phyloP scores from a whole-genome alignment of 2,113 vertebrate genomes.

The Grallaria varia region DNA sequence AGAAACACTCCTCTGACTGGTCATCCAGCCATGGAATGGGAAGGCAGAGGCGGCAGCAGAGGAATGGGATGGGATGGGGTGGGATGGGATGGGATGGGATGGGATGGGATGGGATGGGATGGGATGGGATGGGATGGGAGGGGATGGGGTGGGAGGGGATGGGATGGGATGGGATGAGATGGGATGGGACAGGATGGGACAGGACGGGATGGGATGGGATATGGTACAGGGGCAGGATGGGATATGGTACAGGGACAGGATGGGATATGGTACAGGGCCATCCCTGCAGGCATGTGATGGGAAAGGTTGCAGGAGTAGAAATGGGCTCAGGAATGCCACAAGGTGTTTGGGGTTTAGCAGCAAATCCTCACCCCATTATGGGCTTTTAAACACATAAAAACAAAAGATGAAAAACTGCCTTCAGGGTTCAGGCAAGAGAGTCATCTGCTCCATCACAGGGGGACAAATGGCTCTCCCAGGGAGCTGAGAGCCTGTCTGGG shows the following conservation, averaged over 20 bases:
- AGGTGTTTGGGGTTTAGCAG: background rate
- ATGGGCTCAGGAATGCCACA: background rate
- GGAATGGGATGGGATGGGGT: background rate
- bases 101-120: too few species aligned
- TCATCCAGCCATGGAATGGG: background rate
- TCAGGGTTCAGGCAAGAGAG: background rate
- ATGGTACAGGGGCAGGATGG: background rate
- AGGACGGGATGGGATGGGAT: background rate
- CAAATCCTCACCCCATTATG: background rate
- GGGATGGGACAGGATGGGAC: background rate
- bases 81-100: too few species aligned
- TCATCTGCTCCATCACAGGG: background rate
- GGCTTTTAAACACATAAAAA: background rate
- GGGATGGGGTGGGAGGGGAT: too few species aligned
- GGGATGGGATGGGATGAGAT: background rate
- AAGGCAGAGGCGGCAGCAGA: background rate
- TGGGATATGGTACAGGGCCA: too few species aligned
- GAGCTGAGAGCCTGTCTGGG: rapidly evolving
- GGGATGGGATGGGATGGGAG: background rate
- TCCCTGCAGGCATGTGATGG: background rate
- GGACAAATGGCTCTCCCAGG: background rate
- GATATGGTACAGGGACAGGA: too few species aligned
- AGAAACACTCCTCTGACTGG: rapidly evolving
- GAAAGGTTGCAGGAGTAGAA: background rate
- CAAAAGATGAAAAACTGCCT: background rate